phyloP scores from a whole-genome alignment of 1,140 invertebrate genomes.

The Archivesica marissinica region DNA sequence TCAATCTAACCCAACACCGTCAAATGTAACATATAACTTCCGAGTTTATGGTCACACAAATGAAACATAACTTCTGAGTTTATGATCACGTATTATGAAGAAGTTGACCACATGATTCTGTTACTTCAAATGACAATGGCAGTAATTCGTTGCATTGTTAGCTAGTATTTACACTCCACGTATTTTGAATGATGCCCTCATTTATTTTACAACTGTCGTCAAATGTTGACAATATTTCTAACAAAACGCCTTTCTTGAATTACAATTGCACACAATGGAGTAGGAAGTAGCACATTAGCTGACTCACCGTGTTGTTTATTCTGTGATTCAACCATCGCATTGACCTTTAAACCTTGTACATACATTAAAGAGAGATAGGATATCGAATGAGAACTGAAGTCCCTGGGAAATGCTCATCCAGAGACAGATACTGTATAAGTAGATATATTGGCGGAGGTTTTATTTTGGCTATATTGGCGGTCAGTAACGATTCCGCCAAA shows the following conservation, averaged over 20 bases:
- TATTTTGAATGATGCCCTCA: not conserved
- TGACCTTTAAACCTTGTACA: not conserved
- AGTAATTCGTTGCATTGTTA: slow-evolving; percentile 25
- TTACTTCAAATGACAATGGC: slow-evolving; percentile 3
- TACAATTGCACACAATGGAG: not conserved
- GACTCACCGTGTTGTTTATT: not conserved
- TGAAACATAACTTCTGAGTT: slow-evolving; percentile 17
- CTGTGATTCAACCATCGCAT: not conserved
- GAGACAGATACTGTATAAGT: no score
- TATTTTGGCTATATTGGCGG: no score
- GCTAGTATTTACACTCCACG: slow-evolving; percentile 2
- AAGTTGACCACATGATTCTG: slow-evolving; percentile 28
- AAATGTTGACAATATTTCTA: not conserved
- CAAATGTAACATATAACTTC: slow-evolving; percentile 29
- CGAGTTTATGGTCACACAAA: slow-evolving; percentile 7
- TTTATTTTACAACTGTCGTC: not conserved
- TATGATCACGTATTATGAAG: not conserved
- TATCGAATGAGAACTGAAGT: no score
- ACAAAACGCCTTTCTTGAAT: not conserved
- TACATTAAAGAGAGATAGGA: no score
- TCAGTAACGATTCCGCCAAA: no score
- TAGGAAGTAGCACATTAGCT: slow-evolving; percentile 26
- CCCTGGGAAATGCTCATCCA: no score
- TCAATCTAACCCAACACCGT: slow-evolving; percentile 5
- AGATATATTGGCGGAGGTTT: no score